Evolutionary conservation across 2,797 vertebrate species (phyloP).

Genomic region (Cuculus canorus): DNA sequence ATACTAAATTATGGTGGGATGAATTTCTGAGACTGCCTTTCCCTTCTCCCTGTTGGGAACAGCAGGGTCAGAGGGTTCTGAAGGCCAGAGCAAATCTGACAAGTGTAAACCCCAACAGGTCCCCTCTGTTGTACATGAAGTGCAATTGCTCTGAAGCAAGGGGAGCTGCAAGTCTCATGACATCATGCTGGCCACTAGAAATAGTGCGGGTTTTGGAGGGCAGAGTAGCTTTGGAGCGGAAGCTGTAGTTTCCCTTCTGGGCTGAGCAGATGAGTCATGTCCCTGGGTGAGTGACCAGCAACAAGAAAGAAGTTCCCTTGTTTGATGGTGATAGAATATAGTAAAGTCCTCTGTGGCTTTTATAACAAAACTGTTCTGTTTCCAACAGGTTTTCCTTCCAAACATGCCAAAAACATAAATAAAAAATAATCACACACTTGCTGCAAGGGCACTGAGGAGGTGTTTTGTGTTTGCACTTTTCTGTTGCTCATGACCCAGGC

Average conservation of each 20-base stretch:
- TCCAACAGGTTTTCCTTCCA: background rate
- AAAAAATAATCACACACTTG: background rate
- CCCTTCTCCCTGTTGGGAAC: background rate
- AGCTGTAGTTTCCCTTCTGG: conserved; percentile 8
- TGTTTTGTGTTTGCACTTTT: background rate
- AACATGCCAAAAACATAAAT: background rate
- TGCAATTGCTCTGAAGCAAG: background rate
- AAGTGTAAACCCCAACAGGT: background rate
- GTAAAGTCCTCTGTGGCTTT: background rate
- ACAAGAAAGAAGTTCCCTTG: background rate
- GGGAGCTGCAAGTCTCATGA: background rate
- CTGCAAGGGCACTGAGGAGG: background rate
- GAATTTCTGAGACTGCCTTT: background rate
- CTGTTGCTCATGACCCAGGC: background rate
- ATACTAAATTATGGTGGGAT: background rate
- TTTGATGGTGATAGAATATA: background rate
- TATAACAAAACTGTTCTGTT: background rate
- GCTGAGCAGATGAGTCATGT: background rate
- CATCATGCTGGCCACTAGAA: background rate
- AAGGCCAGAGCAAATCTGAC: background rate
- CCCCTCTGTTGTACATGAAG: rapidly evolving
- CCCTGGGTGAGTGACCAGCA: background rate
- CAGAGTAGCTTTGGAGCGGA: background rate
- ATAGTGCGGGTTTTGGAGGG: background rate
- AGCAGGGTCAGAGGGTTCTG: background rate